Evolutionary conservation across 2,888 invertebrate genomes (phyloP).

Genomic region (Pomacea canaliculata): DNA sequence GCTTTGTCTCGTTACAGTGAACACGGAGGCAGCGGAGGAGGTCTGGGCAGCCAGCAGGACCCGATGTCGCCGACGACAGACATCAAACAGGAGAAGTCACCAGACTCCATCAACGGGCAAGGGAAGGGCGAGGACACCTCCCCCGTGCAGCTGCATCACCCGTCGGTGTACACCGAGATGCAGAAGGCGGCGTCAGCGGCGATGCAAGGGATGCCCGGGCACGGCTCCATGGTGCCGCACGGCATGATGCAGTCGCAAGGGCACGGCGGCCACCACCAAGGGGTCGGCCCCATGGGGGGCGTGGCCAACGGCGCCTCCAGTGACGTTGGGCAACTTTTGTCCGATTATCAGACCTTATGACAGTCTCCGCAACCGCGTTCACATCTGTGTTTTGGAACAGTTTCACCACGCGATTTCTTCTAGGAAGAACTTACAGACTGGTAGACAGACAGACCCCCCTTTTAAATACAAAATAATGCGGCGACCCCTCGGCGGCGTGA

Average conservation of each 20-base stretch:
- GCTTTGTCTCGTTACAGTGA: conserved; percentile 1
- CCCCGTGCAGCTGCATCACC: conserved; percentile 34
- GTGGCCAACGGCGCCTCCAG: conserved; percentile 6
- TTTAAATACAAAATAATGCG: too few species aligned
- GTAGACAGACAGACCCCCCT: too few species aligned
- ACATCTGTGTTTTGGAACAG: too few species aligned
- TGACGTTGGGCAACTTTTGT: conserved; percentile 27
- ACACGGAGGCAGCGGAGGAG: conserved; percentile 22
- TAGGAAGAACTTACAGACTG: too few species aligned
- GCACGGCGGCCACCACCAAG: neutral
- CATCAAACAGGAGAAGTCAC: conserved; percentile 56
- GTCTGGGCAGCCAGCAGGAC: conserved; percentile 29
- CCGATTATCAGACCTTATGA: conserved; percentile 39
- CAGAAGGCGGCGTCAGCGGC: conserved; percentile 44
- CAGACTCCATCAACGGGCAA: conserved; percentile 55
- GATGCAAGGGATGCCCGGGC: conserved; percentile 8
- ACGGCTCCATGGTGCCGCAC: conserved; percentile 4
- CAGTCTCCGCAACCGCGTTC: neutral
- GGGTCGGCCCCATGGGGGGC: conserved; percentile 1
- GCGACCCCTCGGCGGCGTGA: too few species aligned
- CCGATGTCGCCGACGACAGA: conserved; percentile 46
- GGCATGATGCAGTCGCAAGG: conserved; percentile 7
- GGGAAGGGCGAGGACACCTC: conserved; percentile 53
- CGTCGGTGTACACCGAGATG: conserved; percentile 44
- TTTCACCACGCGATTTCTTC: too few species aligned